These are phyloP conservation scores for Hemicordylus capensis DNA, from an alignment of 2,113 vertebrate genomes.

Conservation along the genomic window DNA sequence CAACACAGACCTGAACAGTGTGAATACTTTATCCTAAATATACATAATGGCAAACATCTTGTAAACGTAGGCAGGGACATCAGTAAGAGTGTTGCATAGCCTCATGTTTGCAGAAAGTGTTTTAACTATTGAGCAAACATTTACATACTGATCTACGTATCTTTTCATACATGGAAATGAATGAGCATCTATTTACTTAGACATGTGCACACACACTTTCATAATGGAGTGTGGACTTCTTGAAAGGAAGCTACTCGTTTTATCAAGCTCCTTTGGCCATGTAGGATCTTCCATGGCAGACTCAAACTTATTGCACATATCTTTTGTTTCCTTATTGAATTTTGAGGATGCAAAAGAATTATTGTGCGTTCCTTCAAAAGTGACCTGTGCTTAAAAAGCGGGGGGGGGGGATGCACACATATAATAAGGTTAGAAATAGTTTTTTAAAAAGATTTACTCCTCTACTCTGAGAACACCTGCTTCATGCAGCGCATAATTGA, in stretches of 20 bases:
- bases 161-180: background rate
- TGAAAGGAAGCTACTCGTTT: background rate
- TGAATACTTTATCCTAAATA: background rate
- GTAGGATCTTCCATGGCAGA: background rate
- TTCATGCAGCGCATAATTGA: background rate
- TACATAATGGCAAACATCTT: conserved; percentile 10
- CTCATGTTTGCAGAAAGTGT: background rate
- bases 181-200: background rate
- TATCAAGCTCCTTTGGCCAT: background rate
- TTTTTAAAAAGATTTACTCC: background rate
- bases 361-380: background rate
- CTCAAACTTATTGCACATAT: background rate
- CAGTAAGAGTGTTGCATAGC: background rate
- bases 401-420: background rate
- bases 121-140: background rate
- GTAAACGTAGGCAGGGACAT: background rate
- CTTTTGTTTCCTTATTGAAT: background rate
- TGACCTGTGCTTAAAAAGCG: background rate
- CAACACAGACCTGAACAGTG: background rate
- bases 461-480: background rate
- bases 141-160: background rate
- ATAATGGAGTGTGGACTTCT: too few relatives aligned
- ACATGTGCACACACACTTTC: background rate
- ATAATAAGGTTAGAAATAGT: background rate
- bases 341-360: background rate